Conservation (phyloP, 2,113 vertebrate species). For the Chinchilla lanigera region DNA sequence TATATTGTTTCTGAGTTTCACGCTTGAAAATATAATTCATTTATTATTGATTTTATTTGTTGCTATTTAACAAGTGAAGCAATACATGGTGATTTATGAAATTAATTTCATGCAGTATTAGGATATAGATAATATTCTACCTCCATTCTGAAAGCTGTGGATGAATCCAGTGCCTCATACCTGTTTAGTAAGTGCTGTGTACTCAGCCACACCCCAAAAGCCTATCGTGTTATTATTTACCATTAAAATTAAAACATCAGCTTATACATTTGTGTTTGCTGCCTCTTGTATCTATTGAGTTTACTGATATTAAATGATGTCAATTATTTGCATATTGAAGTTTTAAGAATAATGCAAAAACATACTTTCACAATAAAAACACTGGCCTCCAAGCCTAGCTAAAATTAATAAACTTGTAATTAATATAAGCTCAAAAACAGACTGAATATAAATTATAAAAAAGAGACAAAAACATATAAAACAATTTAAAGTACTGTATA, state of each 20-base stretch:
- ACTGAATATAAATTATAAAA: background rate
- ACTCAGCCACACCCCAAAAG: background rate
- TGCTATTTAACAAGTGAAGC: constrained; percentile 66
- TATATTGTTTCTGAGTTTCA: constrained; percentile 64
- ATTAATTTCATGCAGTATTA: background rate
- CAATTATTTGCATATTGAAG: background rate
- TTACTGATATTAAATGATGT: background rate
- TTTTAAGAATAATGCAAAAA: background rate
- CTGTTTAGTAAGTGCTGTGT: too few species aligned
- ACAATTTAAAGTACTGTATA: background rate
- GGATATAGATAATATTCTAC: background rate
- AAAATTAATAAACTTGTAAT: background rate
- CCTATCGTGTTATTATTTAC: background rate
- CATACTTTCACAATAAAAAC: background rate
- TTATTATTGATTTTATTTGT: constrained; percentile 76
- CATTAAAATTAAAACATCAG: background rate
- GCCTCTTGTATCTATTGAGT: background rate
- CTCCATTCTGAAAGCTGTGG: background rate
- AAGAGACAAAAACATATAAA: constrained; percentile 34
- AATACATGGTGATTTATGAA: constrained; percentile 42
- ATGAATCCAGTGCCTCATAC: background rate
- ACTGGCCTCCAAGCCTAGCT: background rate
- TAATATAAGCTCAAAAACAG: background rate
- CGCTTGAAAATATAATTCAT: constrained; percentile 77
- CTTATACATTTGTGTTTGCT: background rate